Conservation (phyloP, 2,113 vertebrate species). For the Mugil cephalus region DNA sequence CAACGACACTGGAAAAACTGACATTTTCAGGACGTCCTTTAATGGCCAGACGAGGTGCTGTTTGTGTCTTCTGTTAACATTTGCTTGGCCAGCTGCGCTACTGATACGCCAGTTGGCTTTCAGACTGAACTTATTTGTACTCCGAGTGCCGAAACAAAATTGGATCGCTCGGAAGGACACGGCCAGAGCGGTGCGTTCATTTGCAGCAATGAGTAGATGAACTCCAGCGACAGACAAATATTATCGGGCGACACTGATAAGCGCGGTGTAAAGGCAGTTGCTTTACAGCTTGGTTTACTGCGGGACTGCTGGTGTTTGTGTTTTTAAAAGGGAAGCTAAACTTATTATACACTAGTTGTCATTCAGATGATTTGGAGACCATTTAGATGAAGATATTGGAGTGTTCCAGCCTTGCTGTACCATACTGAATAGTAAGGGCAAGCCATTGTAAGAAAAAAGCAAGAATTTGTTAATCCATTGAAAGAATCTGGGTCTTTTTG, state of each 20-base stretch:
- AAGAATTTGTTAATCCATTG: too few species aligned
- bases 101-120: too few species aligned
- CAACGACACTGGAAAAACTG: slow-evolving; percentile 15
- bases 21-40: slow-evolving; percentile 2
- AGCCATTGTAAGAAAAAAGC: background rate
- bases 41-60: background rate
- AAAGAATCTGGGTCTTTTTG: background rate
- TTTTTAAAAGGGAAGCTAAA: background rate
- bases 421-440: too few species aligned
- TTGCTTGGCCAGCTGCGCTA: background rate
- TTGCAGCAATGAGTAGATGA: background rate
- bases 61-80: background rate
- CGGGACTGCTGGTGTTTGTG: background rate
- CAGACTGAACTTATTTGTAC: background rate
- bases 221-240: slow-evolving; percentile 15
- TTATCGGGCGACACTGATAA: slow-evolving; percentile 30
- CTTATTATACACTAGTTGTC: background rate
- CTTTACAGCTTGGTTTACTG: slow-evolving; percentile 3
- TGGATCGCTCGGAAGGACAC: slow-evolving; percentile 1
- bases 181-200: background rate
- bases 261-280: background rate
- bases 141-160: background rate
- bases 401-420: background rate
- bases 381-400: background rate
- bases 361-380: background rate